phyloP scores from a whole-genome alignment of 2,888 invertebrate genomes.

The Anaspis maculata region DNA sequence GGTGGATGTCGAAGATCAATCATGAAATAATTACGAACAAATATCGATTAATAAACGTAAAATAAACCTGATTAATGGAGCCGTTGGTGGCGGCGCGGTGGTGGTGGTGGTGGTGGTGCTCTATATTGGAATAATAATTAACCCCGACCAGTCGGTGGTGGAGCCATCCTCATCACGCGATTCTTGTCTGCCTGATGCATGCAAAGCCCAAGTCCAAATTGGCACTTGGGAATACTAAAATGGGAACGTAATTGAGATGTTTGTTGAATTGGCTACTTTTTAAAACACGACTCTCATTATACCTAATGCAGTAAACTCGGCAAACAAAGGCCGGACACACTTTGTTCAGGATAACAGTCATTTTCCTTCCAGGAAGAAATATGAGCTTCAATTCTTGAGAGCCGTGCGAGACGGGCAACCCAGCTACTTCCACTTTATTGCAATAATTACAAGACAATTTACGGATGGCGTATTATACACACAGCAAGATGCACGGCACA shows the following conservation, averaged over 20 bases:
- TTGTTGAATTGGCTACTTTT: conserved; percentile 4
- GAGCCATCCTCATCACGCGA: conserved; percentile 16
- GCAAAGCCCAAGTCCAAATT: too few relatives aligned
- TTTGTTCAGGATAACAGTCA: not conserved
- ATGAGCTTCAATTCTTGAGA: too few relatives aligned
- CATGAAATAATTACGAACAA: too few relatives aligned
- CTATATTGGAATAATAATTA: conserved; percentile 21
- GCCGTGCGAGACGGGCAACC: too few relatives aligned
- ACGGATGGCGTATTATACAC: too few relatives aligned
- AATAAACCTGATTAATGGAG: conserved; percentile 16
- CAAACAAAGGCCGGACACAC: conserved; percentile 10
- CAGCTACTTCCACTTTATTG: conserved; percentile 4
- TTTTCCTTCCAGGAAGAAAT: too few relatives aligned
- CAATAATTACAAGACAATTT: conserved; percentile 11
- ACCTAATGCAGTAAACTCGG: not conserved
- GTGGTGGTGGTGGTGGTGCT: too few relatives aligned
- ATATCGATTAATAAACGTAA: conserved; percentile 14
- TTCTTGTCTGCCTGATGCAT: conserved; percentile 6
- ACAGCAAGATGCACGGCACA: too few relatives aligned
- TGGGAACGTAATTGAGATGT: conserved; percentile 13
- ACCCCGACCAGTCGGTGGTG: conserved; percentile 6
- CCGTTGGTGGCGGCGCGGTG: too few relatives aligned
- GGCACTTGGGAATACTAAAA: conserved; percentile 15
- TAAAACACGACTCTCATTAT: conserved; percentile 7
- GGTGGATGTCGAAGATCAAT: conserved; percentile 4